Evolutionary conservation across 1,140 invertebrate species (phyloP), one percentile per base, ranked within the genome.

Genomic region (Drosophila parabipectinata): DNA sequence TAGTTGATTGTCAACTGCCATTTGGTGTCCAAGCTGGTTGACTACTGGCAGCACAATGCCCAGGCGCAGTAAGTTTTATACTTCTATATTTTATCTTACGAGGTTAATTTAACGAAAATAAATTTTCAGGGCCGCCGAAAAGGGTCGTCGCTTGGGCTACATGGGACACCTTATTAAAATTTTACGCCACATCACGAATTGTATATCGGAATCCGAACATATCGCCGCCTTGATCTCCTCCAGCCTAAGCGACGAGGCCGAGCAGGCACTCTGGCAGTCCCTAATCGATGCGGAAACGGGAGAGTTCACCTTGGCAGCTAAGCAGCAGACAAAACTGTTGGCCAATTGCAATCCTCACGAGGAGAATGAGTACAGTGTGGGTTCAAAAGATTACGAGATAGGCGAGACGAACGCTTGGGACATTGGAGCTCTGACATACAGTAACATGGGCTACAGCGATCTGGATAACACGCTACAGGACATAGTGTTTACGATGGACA

Each of bases 81-180:
- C 74, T 41, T 10, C 39, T 41, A 8, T 14, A 10, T 7, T 41
- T 66, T n/a, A 24, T 12, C 7, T 1, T 30, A 34, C 0, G 4
- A 18, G n/a, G 4, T 0, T 44, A 6, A 14, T 93, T 93, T 74
- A 79, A 18, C 9, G 2, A 9, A 9, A 32, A 32, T 47, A 9
- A 0, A 4, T 10, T 51, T 55, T 1, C 15, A 91, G 90, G 58
- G 72, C 77, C 50, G 66, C 69, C 37, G 87, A 89, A 63, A 83
- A 92, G 92, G 89, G 92, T 67, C 92, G 93, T 63, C 91, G 95
- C 21, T 92, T 94, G 82, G 95, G 95, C 39, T 96, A 96, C 78
- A 96, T 96, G 95, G 96, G 96, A 50, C 96, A 97, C 92, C 90
- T 96, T 69, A 95, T 95, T 56, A 94, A 95, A 90, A 95, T 97